These are phyloP conservation scores for Micromesistius poutassou DNA, from an alignment of 2,797 vertebrate species.

Conservation along the genomic window DNA sequence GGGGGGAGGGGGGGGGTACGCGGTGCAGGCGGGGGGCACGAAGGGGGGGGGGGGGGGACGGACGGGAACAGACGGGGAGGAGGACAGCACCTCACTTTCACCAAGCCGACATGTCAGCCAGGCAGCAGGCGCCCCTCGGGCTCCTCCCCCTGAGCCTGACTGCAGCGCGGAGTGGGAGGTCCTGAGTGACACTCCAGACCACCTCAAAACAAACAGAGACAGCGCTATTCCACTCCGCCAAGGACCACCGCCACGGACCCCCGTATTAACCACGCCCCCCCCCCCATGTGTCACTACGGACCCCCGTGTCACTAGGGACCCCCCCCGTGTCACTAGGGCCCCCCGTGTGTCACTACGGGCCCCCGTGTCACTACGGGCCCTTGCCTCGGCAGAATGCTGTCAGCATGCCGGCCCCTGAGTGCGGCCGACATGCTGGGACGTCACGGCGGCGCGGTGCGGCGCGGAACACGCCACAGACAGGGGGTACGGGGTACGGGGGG, in stretches of 20 bases:
- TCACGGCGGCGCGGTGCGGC: slow-evolving; percentile 47
- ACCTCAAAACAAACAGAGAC: background rate
- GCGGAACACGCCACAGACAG: slow-evolving; percentile 49
- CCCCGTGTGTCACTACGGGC: background rate
- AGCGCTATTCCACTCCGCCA: background rate
- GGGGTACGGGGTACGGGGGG: slow-evolving; percentile 37
- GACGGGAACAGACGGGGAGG: slow-evolving; percentile 31
- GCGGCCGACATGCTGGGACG: slow-evolving; percentile 37
- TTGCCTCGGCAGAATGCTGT: slow-evolving; percentile 50
- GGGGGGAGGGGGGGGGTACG: background rate
- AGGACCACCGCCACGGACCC: background rate
- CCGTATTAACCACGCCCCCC: too few relatives aligned
- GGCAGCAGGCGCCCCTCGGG: slow-evolving; percentile 51
- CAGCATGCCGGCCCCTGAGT: slow-evolving; percentile 25
- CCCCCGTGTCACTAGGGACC: too few relatives aligned
- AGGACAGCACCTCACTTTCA: slow-evolving; percentile 39
- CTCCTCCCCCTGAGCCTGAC: background rate
- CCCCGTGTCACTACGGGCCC: background rate
- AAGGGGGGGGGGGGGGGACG: slow-evolving; percentile 4
- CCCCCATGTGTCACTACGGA: too few relatives aligned
- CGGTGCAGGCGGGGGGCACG: background rate
- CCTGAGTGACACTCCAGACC: background rate
- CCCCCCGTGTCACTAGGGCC: too few relatives aligned
- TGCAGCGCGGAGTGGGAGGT: background rate
- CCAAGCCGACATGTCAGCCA: slow-evolving; percentile 55